A percentile compares a stretch with the other conserved stretches of the same genome.
phyloP scores from a whole-genome alignment of 2,888 invertebrate genomes.

The Scaptodrosophila latifasciaeformis region DNA sequence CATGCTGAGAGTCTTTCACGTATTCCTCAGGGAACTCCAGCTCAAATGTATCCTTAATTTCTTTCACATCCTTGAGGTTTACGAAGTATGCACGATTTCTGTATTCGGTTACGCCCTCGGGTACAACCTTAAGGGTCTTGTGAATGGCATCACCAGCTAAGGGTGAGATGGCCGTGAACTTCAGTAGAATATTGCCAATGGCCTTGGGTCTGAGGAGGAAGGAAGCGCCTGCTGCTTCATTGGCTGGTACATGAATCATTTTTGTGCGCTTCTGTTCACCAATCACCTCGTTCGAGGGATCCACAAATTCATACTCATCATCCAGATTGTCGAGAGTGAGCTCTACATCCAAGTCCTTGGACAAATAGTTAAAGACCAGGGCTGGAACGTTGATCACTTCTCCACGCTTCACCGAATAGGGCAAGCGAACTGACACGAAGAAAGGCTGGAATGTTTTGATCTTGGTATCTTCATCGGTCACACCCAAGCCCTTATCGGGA shows the following conservation, averaged over 20 bases:
- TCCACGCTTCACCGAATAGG: constrained; percentile 90
- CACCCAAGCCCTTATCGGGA: constrained; percentile 83
- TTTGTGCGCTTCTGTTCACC: constrained; percentile 88
- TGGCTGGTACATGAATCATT: constrained; percentile 81
- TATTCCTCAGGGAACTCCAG: constrained; percentile 85
- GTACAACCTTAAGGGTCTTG: constrained; percentile 83
- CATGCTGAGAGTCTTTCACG: constrained; percentile 79
- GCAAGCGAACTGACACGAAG: constrained; percentile 89
- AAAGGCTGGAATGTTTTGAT: constrained; percentile 87
- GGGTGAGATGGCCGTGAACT: constrained; percentile 84
- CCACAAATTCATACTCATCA: constrained; percentile 88
- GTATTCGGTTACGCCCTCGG: constrained; percentile 87
- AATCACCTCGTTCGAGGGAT: constrained; percentile 89
- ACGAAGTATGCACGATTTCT: constrained; percentile 84
- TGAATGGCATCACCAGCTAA: constrained; percentile 87
- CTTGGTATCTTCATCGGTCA: constrained; percentile 81
- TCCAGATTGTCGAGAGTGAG: constrained; percentile 88
- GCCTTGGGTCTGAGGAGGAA: constrained; percentile 87
- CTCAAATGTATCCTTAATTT: constrained; percentile 80
- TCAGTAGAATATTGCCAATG: constrained; percentile 83
- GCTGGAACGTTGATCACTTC: constrained; percentile 92
- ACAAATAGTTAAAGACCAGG: constrained; percentile 90
- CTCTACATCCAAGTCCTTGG: constrained; percentile 84
- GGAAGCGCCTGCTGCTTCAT: constrained; percentile 84
- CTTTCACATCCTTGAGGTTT: constrained; percentile 79